These are phyloP conservation scores for Sinodicranocentrus sp. DNA, from an alignment of 2,888 invertebrate genomes.

Conservation along the genomic window DNA sequence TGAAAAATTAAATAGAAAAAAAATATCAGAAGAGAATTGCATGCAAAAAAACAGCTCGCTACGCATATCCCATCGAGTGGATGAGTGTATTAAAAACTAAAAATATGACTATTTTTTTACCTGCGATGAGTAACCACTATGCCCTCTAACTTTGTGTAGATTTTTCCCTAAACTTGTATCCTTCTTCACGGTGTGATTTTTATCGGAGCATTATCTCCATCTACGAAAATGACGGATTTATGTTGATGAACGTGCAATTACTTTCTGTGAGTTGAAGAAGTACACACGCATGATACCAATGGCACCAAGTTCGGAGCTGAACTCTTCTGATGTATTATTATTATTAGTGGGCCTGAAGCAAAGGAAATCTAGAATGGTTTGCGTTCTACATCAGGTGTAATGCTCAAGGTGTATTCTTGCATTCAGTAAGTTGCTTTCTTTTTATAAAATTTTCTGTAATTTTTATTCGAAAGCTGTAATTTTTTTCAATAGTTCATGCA, in stretches of 20 bases:
- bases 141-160: too few relatives aligned
- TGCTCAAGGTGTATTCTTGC: too few relatives aligned
- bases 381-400: too few relatives aligned
- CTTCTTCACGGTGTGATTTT: constrained; percentile 32
- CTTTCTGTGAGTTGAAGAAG: constrained; percentile 16
- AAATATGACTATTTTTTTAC: too few relatives aligned
- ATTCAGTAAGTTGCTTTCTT: too few relatives aligned
- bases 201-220: constrained; percentile 28
- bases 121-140: too few relatives aligned
- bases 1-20: constrained; percentile 13
- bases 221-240: constrained; percentile 48
- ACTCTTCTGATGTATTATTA: too few relatives aligned
- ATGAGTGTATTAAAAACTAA: background rate
- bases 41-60: constrained; percentile 26
- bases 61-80: background rate
- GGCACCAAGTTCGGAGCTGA: too few relatives aligned
- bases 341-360: constrained; percentile 2
- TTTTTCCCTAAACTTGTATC: too few relatives aligned
- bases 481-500: too few relatives aligned
- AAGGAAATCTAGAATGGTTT: background rate
- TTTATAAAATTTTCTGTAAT: too few relatives aligned
- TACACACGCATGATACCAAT: constrained; percentile 33
- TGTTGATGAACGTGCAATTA: constrained; percentile 44
- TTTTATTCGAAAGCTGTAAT: too few relatives aligned
- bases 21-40: background rate